Evolutionary conservation across 35 echinoderm and acorn worm species (phyloP).

Genomic region (Stichopus chloronotus): DNA sequence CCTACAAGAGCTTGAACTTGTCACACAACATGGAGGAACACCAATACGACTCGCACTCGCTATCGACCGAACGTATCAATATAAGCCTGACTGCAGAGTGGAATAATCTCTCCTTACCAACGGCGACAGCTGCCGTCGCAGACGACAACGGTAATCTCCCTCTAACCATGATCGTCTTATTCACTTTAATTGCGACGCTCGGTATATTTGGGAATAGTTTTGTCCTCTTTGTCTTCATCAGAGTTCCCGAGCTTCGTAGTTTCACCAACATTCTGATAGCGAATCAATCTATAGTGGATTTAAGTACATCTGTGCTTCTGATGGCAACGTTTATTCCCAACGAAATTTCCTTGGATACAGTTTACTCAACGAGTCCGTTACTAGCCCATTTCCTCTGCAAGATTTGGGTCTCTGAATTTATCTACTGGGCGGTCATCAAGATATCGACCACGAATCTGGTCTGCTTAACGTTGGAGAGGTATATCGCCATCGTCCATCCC

Average conservation of each 20-base stretch:
- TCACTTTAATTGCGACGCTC: constrained; percentile 11
- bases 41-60: too few relatives aligned
- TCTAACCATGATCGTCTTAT: constrained; percentile 10
- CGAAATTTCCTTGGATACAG: neutral
- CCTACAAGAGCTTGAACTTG: too few relatives aligned
- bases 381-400: neutral
- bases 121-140: too few relatives aligned
- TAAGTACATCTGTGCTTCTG: neutral
- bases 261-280: constrained; percentile 52
- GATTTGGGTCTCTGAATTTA: neutral
- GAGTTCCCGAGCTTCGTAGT: neutral
- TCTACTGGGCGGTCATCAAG: constrained; percentile 38
- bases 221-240: constrained; percentile 25
- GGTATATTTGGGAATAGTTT: constrained; percentile 41
- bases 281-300: constrained; percentile 49
- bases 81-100: too few relatives aligned
- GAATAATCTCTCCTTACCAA: too few relatives aligned
- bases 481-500: constrained; percentile 47
- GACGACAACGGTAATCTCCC: neutral
- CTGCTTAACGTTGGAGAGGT: constrained; percentile 38
- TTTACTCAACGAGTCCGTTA: neutral
- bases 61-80: too few relatives aligned
- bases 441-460: constrained; percentile 44
- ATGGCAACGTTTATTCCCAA: neutral
- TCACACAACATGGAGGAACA: too few relatives aligned